Percentiles rank a stretch among this genome's conserved stretches.
Evolutionary conservation across 2,888 invertebrate genomes (phyloP).

Genomic region (Sericinus montela): DNA sequence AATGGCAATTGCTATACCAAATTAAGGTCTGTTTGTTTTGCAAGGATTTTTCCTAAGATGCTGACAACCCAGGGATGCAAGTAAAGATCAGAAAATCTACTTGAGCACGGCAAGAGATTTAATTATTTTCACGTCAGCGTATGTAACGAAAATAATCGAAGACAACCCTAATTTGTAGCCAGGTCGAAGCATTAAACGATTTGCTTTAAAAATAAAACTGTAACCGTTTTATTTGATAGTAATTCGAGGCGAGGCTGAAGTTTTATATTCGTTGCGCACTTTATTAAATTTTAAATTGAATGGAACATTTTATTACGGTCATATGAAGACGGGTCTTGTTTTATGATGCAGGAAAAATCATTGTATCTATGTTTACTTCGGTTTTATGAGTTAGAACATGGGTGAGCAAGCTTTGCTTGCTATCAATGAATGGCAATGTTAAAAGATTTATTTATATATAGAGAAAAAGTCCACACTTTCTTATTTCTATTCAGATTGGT

Average conservation of each 20-base stretch:
- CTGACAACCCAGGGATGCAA: no score
- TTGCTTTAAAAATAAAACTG: conserved; percentile 37
- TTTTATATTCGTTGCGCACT: conserved; percentile 27
- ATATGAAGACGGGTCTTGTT: conserved; percentile 19
- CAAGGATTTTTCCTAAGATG: no score
- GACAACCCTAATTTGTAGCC: conserved; percentile 7
- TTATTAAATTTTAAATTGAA: conserved; percentile 33
- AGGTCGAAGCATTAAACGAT: conserved; percentile 26
- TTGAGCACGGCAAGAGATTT: no score
- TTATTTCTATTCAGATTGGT: no score
- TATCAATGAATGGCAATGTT: no score
- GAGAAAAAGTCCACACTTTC: no score
- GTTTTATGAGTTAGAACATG: no score
- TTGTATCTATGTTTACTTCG: not conserved
- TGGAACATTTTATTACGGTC: conserved; percentile 25
- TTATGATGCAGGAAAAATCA: conserved; percentile 3
- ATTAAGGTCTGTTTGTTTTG: no score
- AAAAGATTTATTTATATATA: no score
- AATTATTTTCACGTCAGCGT: not conserved
- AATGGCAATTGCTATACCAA: no score
- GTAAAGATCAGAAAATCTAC: no score
- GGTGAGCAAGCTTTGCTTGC: no score
- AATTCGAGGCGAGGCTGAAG: conserved; percentile 24
- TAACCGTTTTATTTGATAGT: conserved; percentile 30
- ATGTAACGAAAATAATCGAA: not conserved